phyloP scores from a whole-genome alignment of 64 coral and sea anemone species.

The Pocillopora damicornis region DNA sequence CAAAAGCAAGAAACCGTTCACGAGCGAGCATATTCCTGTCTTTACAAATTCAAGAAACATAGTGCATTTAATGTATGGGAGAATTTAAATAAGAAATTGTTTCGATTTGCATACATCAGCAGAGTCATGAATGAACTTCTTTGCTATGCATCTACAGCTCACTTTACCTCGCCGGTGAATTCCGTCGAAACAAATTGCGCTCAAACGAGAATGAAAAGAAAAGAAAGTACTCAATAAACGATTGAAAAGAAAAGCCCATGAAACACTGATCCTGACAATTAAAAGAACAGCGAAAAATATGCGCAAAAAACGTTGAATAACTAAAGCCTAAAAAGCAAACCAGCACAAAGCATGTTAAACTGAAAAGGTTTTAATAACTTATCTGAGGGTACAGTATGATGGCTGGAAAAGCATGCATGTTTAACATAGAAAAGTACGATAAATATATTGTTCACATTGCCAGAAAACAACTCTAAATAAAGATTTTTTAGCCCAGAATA shows the following conservation, averaged over 20 bases:
- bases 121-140: slow-evolving; percentile 56
- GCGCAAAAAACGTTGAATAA: not conserved
- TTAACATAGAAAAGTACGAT: slow-evolving; percentile 67
- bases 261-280: not conserved
- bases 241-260: too few species aligned
- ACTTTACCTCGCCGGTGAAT: slow-evolving; percentile 1
- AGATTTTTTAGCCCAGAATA: slow-evolving; percentile 10
- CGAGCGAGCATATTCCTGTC: slow-evolving; percentile 36
- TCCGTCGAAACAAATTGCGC: not conserved
- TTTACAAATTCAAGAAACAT: slow-evolving; percentile 92
- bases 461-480: slow-evolving; percentile 48
- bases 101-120: slow-evolving; percentile 98
- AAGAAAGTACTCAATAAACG: not conserved
- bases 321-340: slow-evolving; percentile 29
- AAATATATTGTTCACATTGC: slow-evolving; percentile 40
- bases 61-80: slow-evolving; percentile 92
- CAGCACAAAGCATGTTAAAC: slow-evolving; percentile 38
- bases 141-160: slow-evolving; percentile 45
- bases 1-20: not conserved
- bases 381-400: slow-evolving; percentile 15
- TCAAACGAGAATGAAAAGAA: not conserved
- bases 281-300: slow-evolving; percentile 39
- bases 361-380: slow-evolving; percentile 71
- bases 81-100: slow-evolving; percentile 99
- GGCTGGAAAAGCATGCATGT: slow-evolving; percentile 1